Base-by-base conservation (phyloP, 2,888 invertebrate species). In the Neocrepidodera transversa region DNA sequence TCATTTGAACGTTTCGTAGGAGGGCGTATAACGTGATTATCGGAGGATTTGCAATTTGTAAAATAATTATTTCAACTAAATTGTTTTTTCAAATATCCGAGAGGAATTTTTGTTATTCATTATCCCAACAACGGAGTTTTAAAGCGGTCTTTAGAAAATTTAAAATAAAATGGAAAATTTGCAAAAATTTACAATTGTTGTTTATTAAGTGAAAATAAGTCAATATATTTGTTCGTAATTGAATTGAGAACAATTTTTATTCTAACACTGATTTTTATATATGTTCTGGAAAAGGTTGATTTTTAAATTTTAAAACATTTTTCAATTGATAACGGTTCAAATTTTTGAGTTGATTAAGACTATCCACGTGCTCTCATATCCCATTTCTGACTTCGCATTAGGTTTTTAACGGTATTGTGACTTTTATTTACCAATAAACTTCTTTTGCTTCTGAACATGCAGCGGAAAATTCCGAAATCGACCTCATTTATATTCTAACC, bases 401-500 rank as follows among this genome's bases (percentile, higher is more conserved):
- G 8, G 23, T n/a, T 36, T 38, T 36, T 23, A 51, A 16, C 26
- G 26, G 23, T 26, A 38, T 36, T 36, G 28, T 23, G 38, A 40
- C 40, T 51, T 40, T 51, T 51, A 51, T 51, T 51, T 28, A 40
- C 36, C 38, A 26, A 28, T 51, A 51, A 26, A 51, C 16, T 50
- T 50, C 50, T 50, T 50, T 50, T 26, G 36, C 14, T 4, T 28
- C 28, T 26, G n/a, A 28, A 38, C 26, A 51, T 40, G 28, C 11
- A 40, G 20, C 38, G 26, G 51, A 51, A 51, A 51, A 51, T 11
- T 40, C 40, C 51, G 16, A 17, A 51, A 51, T 51, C 23, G 26
- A 51, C 26, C 42, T 14, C 51, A 51, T 51, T 51, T 51, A 32
- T 51, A 51, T 51, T 51, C 51, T 28, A 51, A 28, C 26, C 26